Evolutionary conservation across 2,113 vertebrate genomes (phyloP).

Genomic region (Xenopus borealis): DNA sequence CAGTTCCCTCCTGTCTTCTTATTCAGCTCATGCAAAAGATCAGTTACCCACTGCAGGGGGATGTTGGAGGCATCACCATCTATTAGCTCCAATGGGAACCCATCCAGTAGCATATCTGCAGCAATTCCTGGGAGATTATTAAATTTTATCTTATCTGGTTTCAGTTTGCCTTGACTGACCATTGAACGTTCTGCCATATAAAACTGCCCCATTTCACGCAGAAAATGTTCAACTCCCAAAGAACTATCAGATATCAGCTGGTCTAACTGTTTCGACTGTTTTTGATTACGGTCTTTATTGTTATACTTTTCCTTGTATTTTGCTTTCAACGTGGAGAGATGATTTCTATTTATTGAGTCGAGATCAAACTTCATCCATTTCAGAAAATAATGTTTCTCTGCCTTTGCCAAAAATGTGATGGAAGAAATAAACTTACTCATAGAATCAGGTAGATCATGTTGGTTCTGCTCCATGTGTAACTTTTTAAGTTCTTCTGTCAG

Average conservation of each 20-base stretch:
- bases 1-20: constrained; percentile 55
- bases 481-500: constrained; percentile 47
- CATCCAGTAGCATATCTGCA: no score
- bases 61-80: background rate
- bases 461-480: constrained; percentile 48
- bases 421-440: constrained; percentile 50
- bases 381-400: constrained; percentile 54
- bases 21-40: constrained; percentile 59
- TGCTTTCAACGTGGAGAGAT: constrained; percentile 8
- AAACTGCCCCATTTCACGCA: constrained; percentile 76
- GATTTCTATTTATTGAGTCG: constrained; percentile 21
- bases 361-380: constrained; percentile 54
- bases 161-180: background rate
- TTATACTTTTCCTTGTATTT: constrained; percentile 34
- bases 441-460: constrained; percentile 12
- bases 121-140: constrained; percentile 39
- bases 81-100: no score
- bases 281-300: constrained; percentile 21
- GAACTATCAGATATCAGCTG: constrained; percentile 58
- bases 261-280: constrained; percentile 13
- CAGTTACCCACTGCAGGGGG: constrained; percentile 68
- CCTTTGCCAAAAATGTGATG: constrained; percentile 40
- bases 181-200: constrained; percentile 64
- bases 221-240: constrained; percentile 71
- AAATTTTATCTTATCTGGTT: background rate